phyloP scores from a whole-genome alignment of 2,113 vertebrate species.

The Hassar affinis region DNA sequence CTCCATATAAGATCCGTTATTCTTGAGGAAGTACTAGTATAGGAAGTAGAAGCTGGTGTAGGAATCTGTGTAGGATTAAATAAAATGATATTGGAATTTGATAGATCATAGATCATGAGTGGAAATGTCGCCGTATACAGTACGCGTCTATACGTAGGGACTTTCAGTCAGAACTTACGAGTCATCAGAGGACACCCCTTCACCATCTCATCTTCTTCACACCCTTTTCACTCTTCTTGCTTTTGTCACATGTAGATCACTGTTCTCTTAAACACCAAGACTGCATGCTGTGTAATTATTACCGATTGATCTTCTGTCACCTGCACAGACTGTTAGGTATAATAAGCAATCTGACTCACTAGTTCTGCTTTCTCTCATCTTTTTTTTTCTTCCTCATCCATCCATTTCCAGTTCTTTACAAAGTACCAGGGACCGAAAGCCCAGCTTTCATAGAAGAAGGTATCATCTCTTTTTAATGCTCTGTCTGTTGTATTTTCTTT shows the following conservation, averaged over 20 bases:
- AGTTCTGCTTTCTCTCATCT: slow-evolving; percentile 49
- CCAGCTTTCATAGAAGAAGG: slow-evolving; percentile 94
- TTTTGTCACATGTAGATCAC: not conserved
- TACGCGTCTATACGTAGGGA: too few species aligned
- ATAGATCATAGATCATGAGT: not conserved
- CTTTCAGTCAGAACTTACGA: not conserved
- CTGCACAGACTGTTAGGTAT: not conserved
- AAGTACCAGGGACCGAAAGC: slow-evolving; percentile 83
- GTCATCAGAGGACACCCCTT: not conserved
- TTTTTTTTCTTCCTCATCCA: slow-evolving; percentile 75
- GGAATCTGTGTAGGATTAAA: not conserved
- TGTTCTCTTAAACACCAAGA: not conserved
- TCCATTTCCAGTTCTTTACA: slow-evolving; percentile 86
- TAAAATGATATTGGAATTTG: not conserved
- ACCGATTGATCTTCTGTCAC: slow-evolving; percentile 1
- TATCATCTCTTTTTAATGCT: slow-evolving; percentile 62
- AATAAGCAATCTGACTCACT: slow-evolving; percentile 23
- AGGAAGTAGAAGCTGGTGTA: not conserved
- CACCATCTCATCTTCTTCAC: not conserved
- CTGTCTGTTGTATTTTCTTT: not conserved
- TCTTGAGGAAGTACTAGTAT: not conserved
- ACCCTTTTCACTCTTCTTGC: slow-evolving; percentile 3
- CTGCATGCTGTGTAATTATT: slow-evolving; percentile 23
- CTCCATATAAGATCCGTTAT: not conserved
- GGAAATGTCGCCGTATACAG: not conserved